These are phyloP conservation scores for Pipistrellus nathusii DNA, from an alignment of 2,797 vertebrate species.

Conservation along the genomic window DNA sequence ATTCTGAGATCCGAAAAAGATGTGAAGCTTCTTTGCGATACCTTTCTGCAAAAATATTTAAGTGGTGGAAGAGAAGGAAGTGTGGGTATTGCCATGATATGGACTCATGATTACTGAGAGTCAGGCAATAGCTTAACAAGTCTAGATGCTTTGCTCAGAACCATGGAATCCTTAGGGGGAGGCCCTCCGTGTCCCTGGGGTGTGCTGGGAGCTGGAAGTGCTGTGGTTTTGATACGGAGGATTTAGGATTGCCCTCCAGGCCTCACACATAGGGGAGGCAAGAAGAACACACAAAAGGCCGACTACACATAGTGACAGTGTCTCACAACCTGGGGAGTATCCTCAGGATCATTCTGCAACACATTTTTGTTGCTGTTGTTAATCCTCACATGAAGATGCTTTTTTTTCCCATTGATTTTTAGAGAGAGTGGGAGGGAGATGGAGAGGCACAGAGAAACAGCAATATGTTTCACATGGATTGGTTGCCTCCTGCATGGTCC, in stretches of 20 bases:
- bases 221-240: background rate
- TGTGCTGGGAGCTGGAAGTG: background rate
- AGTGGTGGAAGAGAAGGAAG: background rate
- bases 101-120: background rate
- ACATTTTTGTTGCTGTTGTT: no score
- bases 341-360: fast-evolving
- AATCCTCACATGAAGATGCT: no score
- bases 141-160: background rate
- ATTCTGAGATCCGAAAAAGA: background rate
- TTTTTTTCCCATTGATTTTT: no score
- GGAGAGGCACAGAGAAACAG: no score
- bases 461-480: no score
- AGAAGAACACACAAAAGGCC: background rate
- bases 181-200: background rate
- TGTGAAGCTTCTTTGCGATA: background rate
- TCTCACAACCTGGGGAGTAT: no score
- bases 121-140: background rate
- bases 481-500: no score
- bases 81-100: fast-evolving
- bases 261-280: background rate
- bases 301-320: fast-evolving
- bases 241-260: background rate
- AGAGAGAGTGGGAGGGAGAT: no score
- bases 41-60: background rate
- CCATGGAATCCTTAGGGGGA: fast-evolving